Evolutionary conservation across 2,888 invertebrate species (phyloP).

Genomic region (Rhaphigaster nebulosa): DNA sequence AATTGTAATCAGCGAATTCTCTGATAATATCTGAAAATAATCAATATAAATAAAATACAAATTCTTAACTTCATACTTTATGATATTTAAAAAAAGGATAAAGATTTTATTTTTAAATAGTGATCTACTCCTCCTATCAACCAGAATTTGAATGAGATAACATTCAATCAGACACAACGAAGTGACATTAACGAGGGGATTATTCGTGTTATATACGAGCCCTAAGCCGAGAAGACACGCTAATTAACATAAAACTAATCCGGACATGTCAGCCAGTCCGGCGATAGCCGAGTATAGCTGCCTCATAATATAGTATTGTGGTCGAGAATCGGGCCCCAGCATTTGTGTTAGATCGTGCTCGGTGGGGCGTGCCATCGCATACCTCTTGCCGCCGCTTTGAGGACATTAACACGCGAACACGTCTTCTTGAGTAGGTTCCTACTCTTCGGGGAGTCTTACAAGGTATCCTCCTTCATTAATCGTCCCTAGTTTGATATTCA

Average conservation of each 20-base stretch:
- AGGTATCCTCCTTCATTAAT: background rate
- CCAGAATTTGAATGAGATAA: background rate
- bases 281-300: background rate
- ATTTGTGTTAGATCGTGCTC: background rate
- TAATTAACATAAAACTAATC: constrained; percentile 28
- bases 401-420: constrained; percentile 22
- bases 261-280: background rate
- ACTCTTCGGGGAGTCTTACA: background rate
- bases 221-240: background rate
- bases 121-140: background rate
- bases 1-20: no score
- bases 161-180: background rate
- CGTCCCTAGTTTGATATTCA: background rate
- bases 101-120: background rate
- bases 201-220: background rate
- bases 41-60: no score
- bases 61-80: no score
- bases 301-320: constrained; percentile 30
- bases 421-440: background rate
- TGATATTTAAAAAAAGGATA: no score
- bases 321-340: background rate
- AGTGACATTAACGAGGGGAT: background rate
- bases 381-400: background rate
- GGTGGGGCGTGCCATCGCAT: constrained; percentile 3
- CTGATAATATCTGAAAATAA: no score